Evolutionary conservation across 2,888 invertebrate species (phyloP), one percentile per base, ranked within the genome.

Genomic region (Thecophora atra): DNA sequence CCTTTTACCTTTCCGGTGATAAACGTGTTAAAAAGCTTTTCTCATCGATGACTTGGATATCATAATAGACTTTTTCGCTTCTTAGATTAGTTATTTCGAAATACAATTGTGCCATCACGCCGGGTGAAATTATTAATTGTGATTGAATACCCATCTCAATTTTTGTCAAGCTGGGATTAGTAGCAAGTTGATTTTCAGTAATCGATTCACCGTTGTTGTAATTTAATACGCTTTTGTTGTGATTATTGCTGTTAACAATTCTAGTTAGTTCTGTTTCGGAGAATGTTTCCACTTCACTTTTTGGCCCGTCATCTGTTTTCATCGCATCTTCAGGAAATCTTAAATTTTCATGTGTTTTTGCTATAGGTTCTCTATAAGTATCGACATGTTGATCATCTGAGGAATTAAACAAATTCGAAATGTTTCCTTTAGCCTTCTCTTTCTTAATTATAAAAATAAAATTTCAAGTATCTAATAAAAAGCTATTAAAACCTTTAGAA

Each of bases 81-180:
- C 89, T 89, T 83, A 89, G 90, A 84, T 94, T 94, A 0, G 91
- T 92, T 0, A 94, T 90, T 84, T 93, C 92, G 79, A 92, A 94
- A 74, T 90, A 88, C n/a, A 94, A 80, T 56, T 82, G 81, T 0
- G 82, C 79, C 69, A 81, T 73, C 77, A 81, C 80, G 0, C 86
- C 87, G 0, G 87, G 84, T 4, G 82, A 81, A 3, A 86, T 80
- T 11, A 88, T 78, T 3, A 89, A 76, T 79, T 88, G 86, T 0
- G 89, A 89, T 63, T 87, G 87, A 4, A 84, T 77, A 54, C 86
- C 87, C 54, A 89, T 81, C 72, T 89, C 88, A 19, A 89, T 85
- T 76, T 83, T 85, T 3, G 86, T 86, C 26, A 82, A 78, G 28
- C 81, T 80, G 15, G 79, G 73, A 76, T 80, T 75, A 6, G 70